Base-by-base conservation (phyloP, 2,888 invertebrate genomes). In the Mechanitis messenoides region DNA sequence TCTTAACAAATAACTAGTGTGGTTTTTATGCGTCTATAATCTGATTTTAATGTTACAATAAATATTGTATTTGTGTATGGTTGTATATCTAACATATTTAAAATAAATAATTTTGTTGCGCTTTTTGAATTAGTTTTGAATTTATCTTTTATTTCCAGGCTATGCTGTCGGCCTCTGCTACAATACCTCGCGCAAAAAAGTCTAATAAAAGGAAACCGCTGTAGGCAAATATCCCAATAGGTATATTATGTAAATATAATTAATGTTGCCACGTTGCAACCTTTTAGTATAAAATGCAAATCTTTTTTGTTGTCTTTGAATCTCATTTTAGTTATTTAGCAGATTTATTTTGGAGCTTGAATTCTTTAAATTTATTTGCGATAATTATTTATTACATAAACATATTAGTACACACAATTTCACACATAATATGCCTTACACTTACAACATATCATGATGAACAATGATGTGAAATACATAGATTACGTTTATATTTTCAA, bases 101-200 rank as follows among this genome's bases (percentile, higher is more conserved):
- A 9, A 9, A 31, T 50, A 50, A 31, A 50, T 50, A 31, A 50
- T 50, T 31, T 50, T 9, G 7, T 28, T 31, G 31, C 11, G 31
- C 31, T 50, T 7, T 31, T 31, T 50, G 6, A 9, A 31, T 58
- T 64, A 60, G 50, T 66, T 68, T 65, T 64, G 74, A 65, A 75
- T 75, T 83, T 83, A 76, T 74, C 71, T 78, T 91, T 84, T 85
- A 84, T 85, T 92, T 93, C 76, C 91, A 93, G 93, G 92, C 93
- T 81, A 87, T 91, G 85, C 87, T 91, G 86, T 87, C 92, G 78
- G 92, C 92, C 78, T 92, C 92, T 83, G 93, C 94, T 78, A 94
- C 94, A 72, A 91, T 95, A 72, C 94, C 94, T 71, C 92, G 94
- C 81, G 92, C 91, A 89, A 94, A 94, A 91, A 94, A 94, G 85